Base-by-base conservation (phyloP, 2,797 vertebrate species). In the Adelosebastes latens region DNA sequence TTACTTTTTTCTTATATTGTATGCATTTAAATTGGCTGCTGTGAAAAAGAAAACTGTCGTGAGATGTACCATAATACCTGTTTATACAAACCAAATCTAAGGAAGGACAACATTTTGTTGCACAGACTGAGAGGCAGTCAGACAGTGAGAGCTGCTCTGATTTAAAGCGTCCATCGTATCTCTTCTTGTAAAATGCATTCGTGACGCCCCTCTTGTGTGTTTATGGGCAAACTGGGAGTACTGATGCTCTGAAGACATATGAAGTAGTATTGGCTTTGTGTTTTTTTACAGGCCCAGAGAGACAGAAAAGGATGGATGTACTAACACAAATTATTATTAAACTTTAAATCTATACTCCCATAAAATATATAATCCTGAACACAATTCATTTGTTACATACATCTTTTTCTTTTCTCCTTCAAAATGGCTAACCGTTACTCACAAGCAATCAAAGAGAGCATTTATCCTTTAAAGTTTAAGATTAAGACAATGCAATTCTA, bases 261-360 rank as follows among this genome's bases (percentile, higher is more conserved):
- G 31, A 39, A 79, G 46, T n/a, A 16, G 32, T 82, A 27, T 36
- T 32, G 75, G 74, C 27, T 53, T 25, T 75, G 72, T 67, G 60
- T 55, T 31, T 68, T 87, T 75, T 42, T n/a, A 81, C n/a, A 61
- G 61, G 42, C 56, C 31, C 34, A 39, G 49, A 59, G 79, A 65
- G 46, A 75, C 18, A 11, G 8, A 14, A 14, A 80, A 62, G 31
- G 36, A 82, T 53, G 2, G 72, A 81, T 55, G 12, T 16, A 1
- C 42, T 61, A 24, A 56, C 31, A 42, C 12, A 72, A n/a, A 79
- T 68, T 69, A 61, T 88, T 83, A 89, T 87, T 88, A 63, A 76
- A 73, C 20, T 56, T 27, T 78, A 88, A 81, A 86, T 90, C 80
- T 61, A 59, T 42, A 3, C 3, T 6, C 27, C 36, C 24, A 55